Evolutionary conservation across 2,113 vertebrate species (phyloP), one percentile per base, ranked within the genome.

Genomic region (Phyllopteryx taeniolatus): DNA sequence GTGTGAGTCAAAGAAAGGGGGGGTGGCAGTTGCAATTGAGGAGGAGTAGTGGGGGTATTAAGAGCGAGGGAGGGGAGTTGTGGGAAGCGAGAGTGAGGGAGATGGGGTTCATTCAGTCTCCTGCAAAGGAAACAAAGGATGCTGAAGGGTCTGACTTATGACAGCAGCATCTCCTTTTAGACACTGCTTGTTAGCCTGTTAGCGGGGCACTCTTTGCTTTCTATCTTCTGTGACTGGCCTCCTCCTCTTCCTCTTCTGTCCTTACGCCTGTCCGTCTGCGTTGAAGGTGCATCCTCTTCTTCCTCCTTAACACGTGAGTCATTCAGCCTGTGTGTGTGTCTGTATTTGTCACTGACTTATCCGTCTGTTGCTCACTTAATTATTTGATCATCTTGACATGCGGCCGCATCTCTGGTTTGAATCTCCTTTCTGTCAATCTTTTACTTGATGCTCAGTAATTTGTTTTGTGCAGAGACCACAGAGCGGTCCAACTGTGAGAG

Each of bases 61-160:
- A 73, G 69, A 44, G 46, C 46, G 10, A 47, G 66, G 59, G 51
- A 75, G 80, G 78, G 83, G 79, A 85, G 71, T 1, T 73, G 76
- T 67, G 63, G 80, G 80, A 86, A 79, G 64, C 68, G 65, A 85
- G 79, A 76, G 68, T 81, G 80, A 85, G 76, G 60, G 83, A 84
- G 83, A 87, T 81, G 71, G 83, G 82, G 71, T 79, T 86, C 14
- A 57, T 68, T 88, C 83, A 83, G 76, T 84, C 75, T 85, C 63
- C 67, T 81, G 81, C 75, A 85, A 83, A 78, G 79, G 85, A 89
- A 86, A 91, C 91, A 91, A 92, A 89, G 89, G 88, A 85, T 85
- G 73, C 76, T 82, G 67, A 82, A 54, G 47, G 66, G 74, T 64
- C 60, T 71, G 80, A 83, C 75, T 88, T 81, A 57, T 86, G 81